A percentile compares a stretch with the other conserved stretches of the same genome.
Evolutionary conservation across 30 jellyfish, hydroid and myxozoan species (phyloP).

Genomic region (Clytia hemisphaerica): DNA sequence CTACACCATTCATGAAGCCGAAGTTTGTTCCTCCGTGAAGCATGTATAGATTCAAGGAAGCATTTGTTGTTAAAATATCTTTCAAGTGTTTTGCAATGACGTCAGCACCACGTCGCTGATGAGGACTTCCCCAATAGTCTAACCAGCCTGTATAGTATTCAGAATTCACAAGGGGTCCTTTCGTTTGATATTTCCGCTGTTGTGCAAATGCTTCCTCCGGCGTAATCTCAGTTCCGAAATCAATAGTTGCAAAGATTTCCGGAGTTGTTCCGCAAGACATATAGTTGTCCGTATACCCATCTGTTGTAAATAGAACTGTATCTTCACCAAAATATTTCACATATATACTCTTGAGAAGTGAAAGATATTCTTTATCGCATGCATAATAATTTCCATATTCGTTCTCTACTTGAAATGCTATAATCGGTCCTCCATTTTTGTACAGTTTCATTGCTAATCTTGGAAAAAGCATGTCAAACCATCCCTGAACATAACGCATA

Average conservation of each 20-base stretch:
- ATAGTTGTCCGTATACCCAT: conserved; percentile 65
- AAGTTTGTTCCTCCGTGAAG: conserved; percentile 84
- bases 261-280: conserved; percentile 63
- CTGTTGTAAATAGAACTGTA: conserved; percentile 58
- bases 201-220: conserved; percentile 49
- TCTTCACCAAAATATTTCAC: conserved; percentile 42
- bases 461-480: conserved; percentile 55
- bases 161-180: conserved; percentile 82
- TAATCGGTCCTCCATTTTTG: conserved; percentile 76
- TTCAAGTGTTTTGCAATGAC: conserved; percentile 46
- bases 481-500: conserved; percentile 33
- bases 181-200: conserved; percentile 55
- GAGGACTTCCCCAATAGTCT: conserved; percentile 79
- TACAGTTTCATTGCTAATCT: conserved; percentile 38
- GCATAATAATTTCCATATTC: conserved; percentile 84
- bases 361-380: conserved; percentile 58
- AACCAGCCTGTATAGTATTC: conserved; percentile 79
- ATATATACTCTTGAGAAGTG: conserved; percentile 20
- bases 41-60: conserved; percentile 80
- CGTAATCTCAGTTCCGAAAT: conserved; percentile 66
- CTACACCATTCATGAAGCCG: conserved; percentile 82
- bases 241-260: conserved; percentile 51
- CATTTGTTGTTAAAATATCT: conserved; percentile 47
- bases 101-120: conserved; percentile 45
- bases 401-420: conserved; percentile 73